A percentile compares a stretch with the other conserved stretches of the same genome.
phyloP scores from a whole-genome alignment of 2,888 invertebrate genomes.

The Ormia ochracea region DNA sequence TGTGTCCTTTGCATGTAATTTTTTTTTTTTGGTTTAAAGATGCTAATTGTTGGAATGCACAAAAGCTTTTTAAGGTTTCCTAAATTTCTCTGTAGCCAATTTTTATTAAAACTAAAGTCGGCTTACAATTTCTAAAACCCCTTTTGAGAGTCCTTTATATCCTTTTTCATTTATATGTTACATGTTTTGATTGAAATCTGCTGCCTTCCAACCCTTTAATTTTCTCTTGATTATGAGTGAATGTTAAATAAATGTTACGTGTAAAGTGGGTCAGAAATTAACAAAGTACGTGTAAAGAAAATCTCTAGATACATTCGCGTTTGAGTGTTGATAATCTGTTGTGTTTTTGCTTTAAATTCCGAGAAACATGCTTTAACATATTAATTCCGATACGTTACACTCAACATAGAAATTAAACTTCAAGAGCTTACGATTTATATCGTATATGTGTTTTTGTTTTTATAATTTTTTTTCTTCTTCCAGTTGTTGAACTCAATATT shows the following conservation, averaged over 20 bases:
- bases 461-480: neutral
- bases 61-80: no score
- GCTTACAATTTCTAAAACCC: no score
- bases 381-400: conserved; percentile 34
- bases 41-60: no score
- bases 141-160: no score
- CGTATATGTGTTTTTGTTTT: neutral
- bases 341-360: neutral
- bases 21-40: no score
- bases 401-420: neutral
- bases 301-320: conserved; percentile 1
- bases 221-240: neutral
- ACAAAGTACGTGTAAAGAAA: neutral
- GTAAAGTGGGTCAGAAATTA: conserved; percentile 31
- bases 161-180: neutral
- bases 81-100: no score
- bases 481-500: conserved; percentile 24
- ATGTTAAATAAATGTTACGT: neutral
- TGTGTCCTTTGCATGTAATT: no score
- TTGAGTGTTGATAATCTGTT: neutral
- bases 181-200: neutral
- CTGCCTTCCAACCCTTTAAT: neutral
- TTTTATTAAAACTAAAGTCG: no score
- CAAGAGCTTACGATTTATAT: neutral
- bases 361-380: neutral